Evolutionary conservation across 2,888 invertebrate species (phyloP).

Genomic region (Polydesmus complanatus): DNA sequence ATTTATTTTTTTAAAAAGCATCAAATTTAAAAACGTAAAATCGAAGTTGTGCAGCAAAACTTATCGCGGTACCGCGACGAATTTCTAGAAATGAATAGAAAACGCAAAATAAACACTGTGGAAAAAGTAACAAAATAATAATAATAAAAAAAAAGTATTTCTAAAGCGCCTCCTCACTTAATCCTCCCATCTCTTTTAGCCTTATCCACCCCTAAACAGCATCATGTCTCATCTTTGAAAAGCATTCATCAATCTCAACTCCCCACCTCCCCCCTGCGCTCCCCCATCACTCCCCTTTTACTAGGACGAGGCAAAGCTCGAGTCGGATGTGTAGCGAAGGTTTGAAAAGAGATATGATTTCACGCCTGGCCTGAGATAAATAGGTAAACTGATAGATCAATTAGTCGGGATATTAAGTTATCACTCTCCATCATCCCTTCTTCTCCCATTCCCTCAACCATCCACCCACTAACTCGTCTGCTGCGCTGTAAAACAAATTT

Average conservation of each 20-base stretch:
- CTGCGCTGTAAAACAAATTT: not conserved
- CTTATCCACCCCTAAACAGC: no score
- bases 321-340: not conserved
- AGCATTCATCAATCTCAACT: not conserved
- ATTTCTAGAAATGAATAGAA: no score
- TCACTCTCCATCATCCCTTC: constrained; percentile 3
- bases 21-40: no score
- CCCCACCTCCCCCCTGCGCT: not conserved
- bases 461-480: not conserved
- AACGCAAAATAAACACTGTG: no score
- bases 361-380: constrained; percentile 19
- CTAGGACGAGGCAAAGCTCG: not conserved
- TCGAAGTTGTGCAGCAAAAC: no score
- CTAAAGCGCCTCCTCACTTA: no score
- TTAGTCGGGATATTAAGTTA: constrained; percentile 20
- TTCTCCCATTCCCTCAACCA: not conserved
- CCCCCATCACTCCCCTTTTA: not conserved
- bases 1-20: no score
- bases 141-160: no score
- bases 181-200: no score
- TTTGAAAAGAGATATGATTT: constrained; percentile 9
- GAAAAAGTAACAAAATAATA: no score
- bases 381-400: constrained; percentile 20
- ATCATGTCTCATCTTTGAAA: not conserved
- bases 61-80: no score